Conservation (phyloP, 1,140 invertebrate genomes). For the Plutomurus gul region DNA sequence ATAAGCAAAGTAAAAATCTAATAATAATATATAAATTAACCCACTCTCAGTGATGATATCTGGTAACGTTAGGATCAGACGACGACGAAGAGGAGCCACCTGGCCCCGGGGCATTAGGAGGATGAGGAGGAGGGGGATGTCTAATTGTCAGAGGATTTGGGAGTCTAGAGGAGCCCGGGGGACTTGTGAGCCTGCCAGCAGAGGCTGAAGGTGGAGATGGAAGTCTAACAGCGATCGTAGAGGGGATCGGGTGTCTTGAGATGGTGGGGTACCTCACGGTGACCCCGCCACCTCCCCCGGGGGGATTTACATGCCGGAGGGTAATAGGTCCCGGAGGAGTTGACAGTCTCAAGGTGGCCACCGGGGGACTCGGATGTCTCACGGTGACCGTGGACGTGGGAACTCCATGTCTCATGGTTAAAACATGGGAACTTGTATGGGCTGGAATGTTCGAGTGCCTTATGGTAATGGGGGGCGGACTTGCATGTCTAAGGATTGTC, state of each 20-base stretch:
- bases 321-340: background rate
- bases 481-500: conserved; percentile 10
- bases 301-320: background rate
- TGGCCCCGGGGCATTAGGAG: background rate
- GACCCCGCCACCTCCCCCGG: background rate
- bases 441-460: background rate
- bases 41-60: background rate
- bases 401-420: background rate
- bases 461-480: background rate
- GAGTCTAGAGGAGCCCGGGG: background rate
- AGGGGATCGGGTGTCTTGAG: background rate
- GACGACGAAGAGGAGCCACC: background rate
- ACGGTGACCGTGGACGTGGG: background rate
- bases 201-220: background rate
- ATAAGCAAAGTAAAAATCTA: background rate
- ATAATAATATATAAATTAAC: background rate
- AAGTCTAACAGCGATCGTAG: conserved; percentile 5
- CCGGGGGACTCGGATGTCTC: background rate
- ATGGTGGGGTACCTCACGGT: background rate
- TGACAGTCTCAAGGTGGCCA: background rate
- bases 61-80: conserved; percentile 10
- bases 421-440: conserved; percentile 5
- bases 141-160: too few species aligned
- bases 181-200: background rate
- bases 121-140: background rate